A percentile compares a stretch with the other conserved stretches of the same genome.
These are phyloP conservation scores for Excalfactoria chinensis DNA, from an alignment of 2,113 vertebrate genomes.

Conservation along the genomic window DNA sequence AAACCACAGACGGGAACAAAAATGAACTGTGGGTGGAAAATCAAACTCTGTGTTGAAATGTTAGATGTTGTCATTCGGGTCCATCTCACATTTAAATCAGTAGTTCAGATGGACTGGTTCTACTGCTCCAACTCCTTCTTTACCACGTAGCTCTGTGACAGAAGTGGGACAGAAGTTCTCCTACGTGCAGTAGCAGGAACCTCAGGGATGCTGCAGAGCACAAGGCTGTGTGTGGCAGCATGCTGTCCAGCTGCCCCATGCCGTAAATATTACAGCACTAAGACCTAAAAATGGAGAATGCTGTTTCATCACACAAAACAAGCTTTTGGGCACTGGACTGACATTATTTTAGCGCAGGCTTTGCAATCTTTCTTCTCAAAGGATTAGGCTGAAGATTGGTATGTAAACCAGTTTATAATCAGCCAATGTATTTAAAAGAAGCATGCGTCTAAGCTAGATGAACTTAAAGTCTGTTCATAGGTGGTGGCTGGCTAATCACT, in stretches of 20 bases:
- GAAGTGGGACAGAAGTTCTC: neutral
- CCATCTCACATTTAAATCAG: neutral
- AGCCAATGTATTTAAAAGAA: neutral
- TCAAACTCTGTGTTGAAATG: constrained; percentile 7
- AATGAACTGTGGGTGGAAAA: constrained; percentile 40
- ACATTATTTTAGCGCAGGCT: neutral
- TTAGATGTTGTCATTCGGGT: constrained; percentile 1
- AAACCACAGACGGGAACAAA: constrained; percentile 14
- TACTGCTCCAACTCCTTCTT: constrained; percentile 9
- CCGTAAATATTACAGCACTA: neutral
- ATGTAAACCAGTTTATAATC: neutral
- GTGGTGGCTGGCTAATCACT: neutral
- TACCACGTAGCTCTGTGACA: neutral
- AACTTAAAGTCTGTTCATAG: neutral
- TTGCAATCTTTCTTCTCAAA: neutral
- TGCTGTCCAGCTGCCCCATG: neutral
- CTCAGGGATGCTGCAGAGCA: neutral
- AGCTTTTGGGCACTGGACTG: neutral
- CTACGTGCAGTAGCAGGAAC: neutral
- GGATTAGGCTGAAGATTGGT: neutral
- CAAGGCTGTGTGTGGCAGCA: rapidly evolving
- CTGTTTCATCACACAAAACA: neutral
- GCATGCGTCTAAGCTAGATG: neutral
- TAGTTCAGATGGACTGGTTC: constrained; percentile 14
- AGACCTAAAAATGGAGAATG: neutral